Conservation (phyloP, 2,797 vertebrate species). For the Hypotaenidia okinawae region DNA sequence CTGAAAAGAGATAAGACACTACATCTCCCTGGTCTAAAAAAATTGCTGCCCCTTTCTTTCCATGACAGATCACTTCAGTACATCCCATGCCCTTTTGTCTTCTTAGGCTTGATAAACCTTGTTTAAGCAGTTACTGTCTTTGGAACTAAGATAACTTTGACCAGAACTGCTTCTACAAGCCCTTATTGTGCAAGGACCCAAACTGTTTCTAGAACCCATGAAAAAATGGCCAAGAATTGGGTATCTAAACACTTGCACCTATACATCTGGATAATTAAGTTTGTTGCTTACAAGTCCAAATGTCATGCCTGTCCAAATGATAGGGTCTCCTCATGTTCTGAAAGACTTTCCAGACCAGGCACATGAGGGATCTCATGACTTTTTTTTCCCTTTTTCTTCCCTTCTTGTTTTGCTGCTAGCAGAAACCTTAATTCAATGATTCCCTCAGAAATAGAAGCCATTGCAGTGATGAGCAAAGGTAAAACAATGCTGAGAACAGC, state of each 20-base stretch:
- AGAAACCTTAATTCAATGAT: background rate
- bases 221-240: background rate
- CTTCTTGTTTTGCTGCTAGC: background rate
- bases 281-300: background rate
- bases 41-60: background rate
- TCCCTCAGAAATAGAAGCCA: background rate
- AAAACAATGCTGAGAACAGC: background rate
- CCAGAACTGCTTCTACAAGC: background rate
- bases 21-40: background rate
- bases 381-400: background rate
- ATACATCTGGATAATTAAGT: background rate
- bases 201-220: background rate
- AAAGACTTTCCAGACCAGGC: background rate
- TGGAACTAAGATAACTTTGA: background rate
- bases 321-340: background rate
- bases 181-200: background rate
- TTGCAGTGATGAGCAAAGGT: background rate
- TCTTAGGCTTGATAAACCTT: background rate
- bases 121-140: background rate
- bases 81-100: background rate
- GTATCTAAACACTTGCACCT: background rate
- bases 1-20: background rate
- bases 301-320: background rate
- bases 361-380: background rate
- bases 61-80: background rate